Conservation (phyloP, 2,888 invertebrate species). For the Cinara cedri region DNA sequence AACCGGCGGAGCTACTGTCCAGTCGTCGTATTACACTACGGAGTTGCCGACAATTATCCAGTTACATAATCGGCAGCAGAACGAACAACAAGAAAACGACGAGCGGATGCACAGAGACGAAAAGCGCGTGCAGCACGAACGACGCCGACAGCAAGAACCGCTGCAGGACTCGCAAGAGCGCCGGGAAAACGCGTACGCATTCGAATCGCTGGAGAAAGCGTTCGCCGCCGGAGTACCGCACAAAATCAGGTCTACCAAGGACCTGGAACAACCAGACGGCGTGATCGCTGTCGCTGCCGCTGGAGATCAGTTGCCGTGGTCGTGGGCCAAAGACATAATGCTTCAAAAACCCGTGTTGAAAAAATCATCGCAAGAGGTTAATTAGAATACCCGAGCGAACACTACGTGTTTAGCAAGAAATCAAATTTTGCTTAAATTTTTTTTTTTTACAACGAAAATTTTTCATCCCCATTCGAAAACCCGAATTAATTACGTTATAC, state of each 20-base stretch:
- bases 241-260: conserved; percentile 45
- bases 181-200: conserved; percentile 30
- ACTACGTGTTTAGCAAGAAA: not conserved
- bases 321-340: conserved; percentile 61
- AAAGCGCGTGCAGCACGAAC: conserved; percentile 16
- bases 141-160: not conserved
- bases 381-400: conserved; percentile 8
- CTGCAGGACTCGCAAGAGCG: not conserved
- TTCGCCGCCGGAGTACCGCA: conserved; percentile 49
- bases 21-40: too few species aligned
- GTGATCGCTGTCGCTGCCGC: too few species aligned
- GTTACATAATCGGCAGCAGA: conserved; percentile 59
- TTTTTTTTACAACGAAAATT: not conserved
- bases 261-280: conserved; percentile 34
- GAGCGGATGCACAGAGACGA: conserved; percentile 22
- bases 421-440: too few species aligned
- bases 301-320: conserved; percentile 59
- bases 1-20: not conserved
- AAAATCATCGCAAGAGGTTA: conserved; percentile 59
- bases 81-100: conserved; percentile 10
- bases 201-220: conserved; percentile 51
- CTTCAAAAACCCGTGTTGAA: conserved; percentile 61
- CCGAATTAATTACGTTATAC: not conserved
- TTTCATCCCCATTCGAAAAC: not conserved
- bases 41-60: conserved; percentile 60